Percentiles rank a stretch among this genome's conserved stretches.
Evolutionary conservation across 2,113 vertebrate species (phyloP).

Genomic region (Bubo bubo): DNA sequence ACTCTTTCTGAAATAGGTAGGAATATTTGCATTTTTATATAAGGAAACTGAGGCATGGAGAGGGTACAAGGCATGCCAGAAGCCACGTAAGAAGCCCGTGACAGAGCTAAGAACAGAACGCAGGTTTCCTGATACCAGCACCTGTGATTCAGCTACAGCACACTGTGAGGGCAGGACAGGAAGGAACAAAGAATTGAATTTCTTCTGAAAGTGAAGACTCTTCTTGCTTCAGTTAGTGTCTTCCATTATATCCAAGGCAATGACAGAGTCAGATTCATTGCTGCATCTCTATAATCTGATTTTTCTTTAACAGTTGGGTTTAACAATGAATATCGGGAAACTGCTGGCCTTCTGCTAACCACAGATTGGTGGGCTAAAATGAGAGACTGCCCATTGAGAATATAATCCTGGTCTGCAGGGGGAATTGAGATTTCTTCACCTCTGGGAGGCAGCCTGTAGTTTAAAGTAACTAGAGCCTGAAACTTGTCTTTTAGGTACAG

Average conservation of each 20-base stretch:
- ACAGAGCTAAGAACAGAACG: conserved; percentile 22
- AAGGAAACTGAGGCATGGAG: not conserved
- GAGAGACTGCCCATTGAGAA: not conserved
- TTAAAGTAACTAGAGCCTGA: not conserved
- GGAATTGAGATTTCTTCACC: conserved; percentile 20
- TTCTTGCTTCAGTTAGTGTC: not conserved
- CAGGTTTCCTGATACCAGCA: conserved; percentile 14
- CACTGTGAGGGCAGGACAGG: not conserved
- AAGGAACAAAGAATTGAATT: not conserved
- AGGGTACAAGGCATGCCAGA: not conserved
- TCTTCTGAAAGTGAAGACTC: conserved; percentile 20
- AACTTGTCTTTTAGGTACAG: not conserved
- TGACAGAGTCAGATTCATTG: not conserved
- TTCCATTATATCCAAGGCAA: not conserved
- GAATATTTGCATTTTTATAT: conserved; percentile 54
- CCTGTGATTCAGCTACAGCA: not conserved
- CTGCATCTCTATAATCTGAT: not conserved
- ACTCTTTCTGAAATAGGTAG: conserved; percentile 36
- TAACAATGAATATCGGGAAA: not conserved
- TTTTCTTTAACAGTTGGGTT: not conserved
- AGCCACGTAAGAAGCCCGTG: not conserved
- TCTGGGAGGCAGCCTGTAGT: not conserved
- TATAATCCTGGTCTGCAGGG: conserved; percentile 36
- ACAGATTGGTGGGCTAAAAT: not conserved
- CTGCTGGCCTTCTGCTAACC: not conserved